Conservation (phyloP, 2,797 vertebrate genomes). For the Galagoides demidoff region DNA sequence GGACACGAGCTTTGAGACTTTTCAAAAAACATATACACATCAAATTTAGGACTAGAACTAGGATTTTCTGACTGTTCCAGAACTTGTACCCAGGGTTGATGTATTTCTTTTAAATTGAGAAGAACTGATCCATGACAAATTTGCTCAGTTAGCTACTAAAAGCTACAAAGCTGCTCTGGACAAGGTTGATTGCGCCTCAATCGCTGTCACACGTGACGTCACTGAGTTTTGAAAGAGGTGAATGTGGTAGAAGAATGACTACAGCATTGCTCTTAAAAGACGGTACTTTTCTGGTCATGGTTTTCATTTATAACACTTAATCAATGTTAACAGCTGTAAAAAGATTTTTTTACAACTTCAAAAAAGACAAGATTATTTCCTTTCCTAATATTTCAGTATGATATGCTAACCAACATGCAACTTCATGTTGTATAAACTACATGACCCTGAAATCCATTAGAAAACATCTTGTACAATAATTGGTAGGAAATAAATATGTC, state of each 20-base stretch:
- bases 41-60: neutral
- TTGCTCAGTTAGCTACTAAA: neutral
- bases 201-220: neutral
- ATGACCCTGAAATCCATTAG: neutral
- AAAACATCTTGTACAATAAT: neutral
- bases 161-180: neutral
- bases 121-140: neutral
- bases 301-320: neutral
- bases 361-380: neutral
- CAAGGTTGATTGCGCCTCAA: neutral
- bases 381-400: neutral
- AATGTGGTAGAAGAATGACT: neutral
- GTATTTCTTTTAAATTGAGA: neutral
- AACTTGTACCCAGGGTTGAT: neutral
- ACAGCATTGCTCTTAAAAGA: neutral
- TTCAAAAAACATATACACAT: neutral
- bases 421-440: neutral
- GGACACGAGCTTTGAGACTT: neutral
- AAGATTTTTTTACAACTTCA: neutral
- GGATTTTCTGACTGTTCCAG: neutral
- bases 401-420: neutral
- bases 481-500: conserved; percentile 36
- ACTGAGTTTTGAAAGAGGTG: neutral
- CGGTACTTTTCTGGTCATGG: neutral
- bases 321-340: neutral